Evolutionary conservation across 2,888 invertebrate species (phyloP).

Genomic region (Synanthedon myopaeformis): DNA sequence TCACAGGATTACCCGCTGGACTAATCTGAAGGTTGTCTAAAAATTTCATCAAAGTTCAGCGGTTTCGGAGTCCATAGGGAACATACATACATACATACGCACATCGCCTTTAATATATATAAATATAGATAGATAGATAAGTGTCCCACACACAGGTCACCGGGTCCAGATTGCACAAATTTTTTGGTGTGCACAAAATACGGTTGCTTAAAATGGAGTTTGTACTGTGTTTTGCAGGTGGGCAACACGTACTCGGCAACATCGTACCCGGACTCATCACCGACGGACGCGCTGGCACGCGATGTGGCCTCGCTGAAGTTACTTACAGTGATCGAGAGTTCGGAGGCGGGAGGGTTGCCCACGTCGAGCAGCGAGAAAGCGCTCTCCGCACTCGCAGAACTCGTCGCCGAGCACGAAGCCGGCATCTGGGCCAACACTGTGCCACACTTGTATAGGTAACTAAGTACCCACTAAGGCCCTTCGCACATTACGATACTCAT

Average conservation of each 20-base stretch:
- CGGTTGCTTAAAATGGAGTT: too few relatives aligned
- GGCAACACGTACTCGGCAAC: conserved; percentile 36
- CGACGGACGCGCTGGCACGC: conserved; percentile 46
- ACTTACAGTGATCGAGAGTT: conserved; percentile 41
- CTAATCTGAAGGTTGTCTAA: too few relatives aligned
- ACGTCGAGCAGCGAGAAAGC: conserved; percentile 33
- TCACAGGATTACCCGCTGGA: too few relatives aligned
- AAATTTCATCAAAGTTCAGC: too few relatives aligned
- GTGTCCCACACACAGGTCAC: too few relatives aligned
- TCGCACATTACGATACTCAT: not conserved
- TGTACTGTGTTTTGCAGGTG: conserved; percentile 25
- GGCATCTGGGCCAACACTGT: conserved; percentile 72
- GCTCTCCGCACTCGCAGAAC: conserved; percentile 33
- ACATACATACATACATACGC: too few relatives aligned
- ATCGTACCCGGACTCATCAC: conserved; percentile 57
- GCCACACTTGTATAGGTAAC: conserved; percentile 66
- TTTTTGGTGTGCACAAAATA: too few relatives aligned
- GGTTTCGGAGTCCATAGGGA: too few relatives aligned
- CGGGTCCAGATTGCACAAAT: too few relatives aligned
- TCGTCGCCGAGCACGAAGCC: conserved; percentile 59
- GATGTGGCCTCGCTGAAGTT: conserved; percentile 52
- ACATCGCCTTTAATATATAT: too few relatives aligned
- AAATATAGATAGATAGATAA: too few relatives aligned
- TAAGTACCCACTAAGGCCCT: not conserved
- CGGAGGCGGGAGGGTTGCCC: conserved; percentile 35